Percentiles rank a stretch among this genome's conserved stretches.
These are phyloP conservation scores for Pristionchus mayeri DNA, from an alignment of 2,888 invertebrate species.

Conservation along the genomic window DNA sequence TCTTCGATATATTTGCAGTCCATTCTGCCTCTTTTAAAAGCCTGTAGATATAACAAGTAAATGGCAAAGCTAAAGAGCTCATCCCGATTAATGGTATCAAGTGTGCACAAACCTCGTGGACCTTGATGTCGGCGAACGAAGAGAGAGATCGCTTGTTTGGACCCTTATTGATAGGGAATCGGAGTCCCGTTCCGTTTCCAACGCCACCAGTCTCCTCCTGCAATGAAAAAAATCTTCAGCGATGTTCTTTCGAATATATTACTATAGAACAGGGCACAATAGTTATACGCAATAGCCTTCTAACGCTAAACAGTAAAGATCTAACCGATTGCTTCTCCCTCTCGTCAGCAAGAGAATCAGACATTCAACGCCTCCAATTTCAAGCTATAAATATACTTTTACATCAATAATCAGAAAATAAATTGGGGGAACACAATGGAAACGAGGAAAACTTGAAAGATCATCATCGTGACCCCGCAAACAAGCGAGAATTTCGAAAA, in stretches of 20 bases:
- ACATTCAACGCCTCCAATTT: constrained; percentile 23
- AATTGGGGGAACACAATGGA: no score
- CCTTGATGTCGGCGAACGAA: neutral
- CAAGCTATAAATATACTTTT: neutral
- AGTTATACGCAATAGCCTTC: no score
- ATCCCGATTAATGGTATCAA: no score
- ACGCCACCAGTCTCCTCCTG: constrained; percentile 23
- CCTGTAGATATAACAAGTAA: no score
- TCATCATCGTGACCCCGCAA: neutral
- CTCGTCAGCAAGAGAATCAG: constrained; percentile 1
- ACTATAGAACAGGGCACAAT: no score
- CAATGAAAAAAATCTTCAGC: neutral
- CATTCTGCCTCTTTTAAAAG: neutral
- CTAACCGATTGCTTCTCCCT: neutral
- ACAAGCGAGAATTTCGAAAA: neutral
- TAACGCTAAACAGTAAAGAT: no score
- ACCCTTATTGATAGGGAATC: neutral
- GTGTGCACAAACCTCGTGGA: neutral
- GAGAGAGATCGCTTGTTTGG: constrained; percentile 44
- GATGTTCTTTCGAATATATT: no score
- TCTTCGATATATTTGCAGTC: neutral
- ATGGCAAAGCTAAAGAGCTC: no score
- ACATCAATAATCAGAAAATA: no score
- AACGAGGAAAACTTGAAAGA: neutral
- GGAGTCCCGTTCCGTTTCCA: neutral